Evolutionary conservation across 2,113 vertebrate genomes (phyloP), one percentile per base, ranked within the genome.

Genomic region (Pseudolaguvia tuberculata): DNA sequence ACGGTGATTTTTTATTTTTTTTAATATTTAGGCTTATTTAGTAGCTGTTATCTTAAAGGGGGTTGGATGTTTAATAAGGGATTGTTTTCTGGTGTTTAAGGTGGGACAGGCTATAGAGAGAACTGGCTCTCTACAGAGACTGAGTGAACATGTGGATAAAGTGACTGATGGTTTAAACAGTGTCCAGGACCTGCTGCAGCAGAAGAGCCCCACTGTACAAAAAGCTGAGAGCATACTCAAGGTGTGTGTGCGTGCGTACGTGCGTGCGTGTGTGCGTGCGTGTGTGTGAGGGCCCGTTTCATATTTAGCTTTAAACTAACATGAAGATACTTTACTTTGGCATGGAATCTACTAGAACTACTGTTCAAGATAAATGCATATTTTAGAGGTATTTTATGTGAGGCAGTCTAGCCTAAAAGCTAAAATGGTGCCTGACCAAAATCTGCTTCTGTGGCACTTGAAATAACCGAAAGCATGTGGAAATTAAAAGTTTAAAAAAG

Each of bases 201-300:
- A 92, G 79, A 93, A 85, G 80, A 94, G 90, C 78, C 78, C 90
- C 83, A 92, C 87, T 58, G 81, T 96, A 50, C 71, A 63, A 58
- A 91, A 94, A 78, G 95, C 95, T 57, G 90, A 94, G 76, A 87
- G 86, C 76, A 80, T 88, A 56, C 92, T 96, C 58, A 97, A 98
- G 93, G 96, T 98, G 48, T 67, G 63, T 84, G 17, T 25, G 39
- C 35, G 2, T 31, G 53, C 23, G 13, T 65, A 12, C n/a, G 66
- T 48, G 57, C 31, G 29, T 61, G 58, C 20, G 18, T 61, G n/a
- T n/a, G n/a, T n/a, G n/a, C n/a, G n/a, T n/a, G n/a, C n/a, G 59
- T 42, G 51, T 53, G 51, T 53, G 51, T 53, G 8, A 21, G 51
- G 17, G 51, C 6, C 25, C 13, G 25, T 65, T 47, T 25, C 3